Evolutionary conservation across 2,113 vertebrate genomes (phyloP).

Genomic region (Labeo catla): DNA sequence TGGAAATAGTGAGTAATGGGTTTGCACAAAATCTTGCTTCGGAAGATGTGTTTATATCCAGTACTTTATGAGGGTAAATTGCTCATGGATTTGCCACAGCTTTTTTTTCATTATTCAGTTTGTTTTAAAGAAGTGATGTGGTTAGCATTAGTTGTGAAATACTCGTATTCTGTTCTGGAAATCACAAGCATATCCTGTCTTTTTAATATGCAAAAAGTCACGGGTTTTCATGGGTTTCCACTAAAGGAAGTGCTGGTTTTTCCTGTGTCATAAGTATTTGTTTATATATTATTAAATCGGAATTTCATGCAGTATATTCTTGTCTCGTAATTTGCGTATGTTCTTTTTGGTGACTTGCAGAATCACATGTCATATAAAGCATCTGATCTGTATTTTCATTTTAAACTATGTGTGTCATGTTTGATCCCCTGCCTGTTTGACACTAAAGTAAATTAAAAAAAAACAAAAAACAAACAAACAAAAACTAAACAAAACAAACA

Average conservation of each 20-base stretch:
- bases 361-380: no score
- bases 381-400: neutral
- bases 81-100: neutral
- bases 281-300: neutral
- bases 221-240: neutral
- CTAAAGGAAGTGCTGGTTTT: constrained; percentile 30
- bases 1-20: constrained; percentile 3
- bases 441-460: neutral
- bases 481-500: no score
- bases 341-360: neutral
- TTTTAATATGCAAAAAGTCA: neutral
- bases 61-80: neutral
- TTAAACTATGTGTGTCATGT: neutral
- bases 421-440: neutral
- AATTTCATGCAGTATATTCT: neutral
- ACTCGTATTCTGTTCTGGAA: neutral
- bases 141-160: neutral
- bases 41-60: neutral
- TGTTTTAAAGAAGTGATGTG: no score
- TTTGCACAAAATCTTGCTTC: neutral
- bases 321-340: neutral
- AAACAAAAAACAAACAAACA: neutral
- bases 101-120: neutral
- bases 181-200: neutral
- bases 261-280: neutral